Evolutionary conservation across 2,797 vertebrate genomes (phyloP).

Genomic region (Clarias laeviceps): DNA sequence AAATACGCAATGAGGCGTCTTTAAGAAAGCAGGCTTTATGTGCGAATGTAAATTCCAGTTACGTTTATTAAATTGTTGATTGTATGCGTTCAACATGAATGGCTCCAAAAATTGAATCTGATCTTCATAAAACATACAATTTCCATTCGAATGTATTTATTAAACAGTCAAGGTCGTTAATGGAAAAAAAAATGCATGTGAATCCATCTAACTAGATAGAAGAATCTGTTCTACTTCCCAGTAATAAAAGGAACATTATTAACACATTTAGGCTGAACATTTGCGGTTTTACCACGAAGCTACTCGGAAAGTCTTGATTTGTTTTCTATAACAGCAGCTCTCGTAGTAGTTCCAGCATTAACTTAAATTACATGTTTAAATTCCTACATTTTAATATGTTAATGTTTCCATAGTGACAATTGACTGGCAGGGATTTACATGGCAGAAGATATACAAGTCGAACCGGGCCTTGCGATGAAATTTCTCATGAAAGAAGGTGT

Average conservation of each 20-base stretch:
- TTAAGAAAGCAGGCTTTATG: constrained; percentile 25
- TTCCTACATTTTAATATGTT: neutral
- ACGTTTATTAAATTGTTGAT: constrained; percentile 36
- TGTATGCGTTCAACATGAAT: constrained; percentile 21
- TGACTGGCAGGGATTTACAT: neutral
- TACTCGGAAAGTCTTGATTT: neutral
- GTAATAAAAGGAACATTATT: neutral
- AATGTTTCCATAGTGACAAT: neutral
- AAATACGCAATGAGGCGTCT: constrained; percentile 33
- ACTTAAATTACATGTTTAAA: neutral
- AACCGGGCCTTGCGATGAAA: too few species aligned
- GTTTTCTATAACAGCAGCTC: neutral
- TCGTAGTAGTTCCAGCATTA: neutral
- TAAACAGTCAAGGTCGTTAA: constrained; percentile 15
- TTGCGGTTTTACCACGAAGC: neutral
- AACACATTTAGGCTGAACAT: neutral
- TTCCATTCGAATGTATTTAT: constrained; percentile 15
- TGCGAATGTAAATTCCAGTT: constrained; percentile 29
- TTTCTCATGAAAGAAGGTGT: too few species aligned
- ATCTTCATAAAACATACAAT: constrained; percentile 16
- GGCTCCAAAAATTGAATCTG: constrained; percentile 17
- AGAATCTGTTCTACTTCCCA: constrained; percentile 8
- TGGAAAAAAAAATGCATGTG: neutral
- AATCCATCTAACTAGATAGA: neutral
- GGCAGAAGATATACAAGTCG: neutral